Percentiles rank a stretch among this genome's conserved stretches.
phyloP scores from a whole-genome alignment of 2,113 vertebrate genomes.

The Carettochelys insculpta region DNA sequence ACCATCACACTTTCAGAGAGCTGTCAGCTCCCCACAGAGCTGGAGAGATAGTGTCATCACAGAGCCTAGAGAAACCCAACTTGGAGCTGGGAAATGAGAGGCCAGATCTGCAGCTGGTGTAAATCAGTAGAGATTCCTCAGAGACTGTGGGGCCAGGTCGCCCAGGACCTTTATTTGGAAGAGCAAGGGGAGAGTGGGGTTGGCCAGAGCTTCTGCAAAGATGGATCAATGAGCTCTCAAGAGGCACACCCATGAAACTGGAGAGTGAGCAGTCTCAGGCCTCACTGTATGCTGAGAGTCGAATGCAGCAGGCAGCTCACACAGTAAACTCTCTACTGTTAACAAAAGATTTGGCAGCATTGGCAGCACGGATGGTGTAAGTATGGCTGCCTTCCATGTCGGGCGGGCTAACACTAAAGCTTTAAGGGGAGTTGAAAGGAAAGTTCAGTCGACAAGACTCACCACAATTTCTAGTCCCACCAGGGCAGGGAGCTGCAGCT shows the following conservation, averaged over 20 bases:
- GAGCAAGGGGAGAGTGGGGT: background rate
- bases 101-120: background rate
- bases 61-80: background rate
- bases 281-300: background rate
- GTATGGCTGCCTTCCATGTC: background rate
- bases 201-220: background rate
- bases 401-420: background rate
- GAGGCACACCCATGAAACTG: background rate
- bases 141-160: background rate
- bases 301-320: background rate
- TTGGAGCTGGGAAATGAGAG: background rate
- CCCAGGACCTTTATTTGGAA: background rate
- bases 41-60: background rate
- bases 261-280: background rate
- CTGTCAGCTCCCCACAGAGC: background rate
- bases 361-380: background rate
- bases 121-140: background rate
- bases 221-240: background rate
- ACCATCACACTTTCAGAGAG: background rate
- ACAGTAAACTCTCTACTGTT: background rate
- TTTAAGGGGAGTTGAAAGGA: background rate
- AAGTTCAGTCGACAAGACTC: background rate
- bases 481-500: background rate
- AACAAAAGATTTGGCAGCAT: background rate
- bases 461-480: background rate